Conservation (phyloP, 1,140 invertebrate genomes). For the Leptonema lineaticorne region DNA sequence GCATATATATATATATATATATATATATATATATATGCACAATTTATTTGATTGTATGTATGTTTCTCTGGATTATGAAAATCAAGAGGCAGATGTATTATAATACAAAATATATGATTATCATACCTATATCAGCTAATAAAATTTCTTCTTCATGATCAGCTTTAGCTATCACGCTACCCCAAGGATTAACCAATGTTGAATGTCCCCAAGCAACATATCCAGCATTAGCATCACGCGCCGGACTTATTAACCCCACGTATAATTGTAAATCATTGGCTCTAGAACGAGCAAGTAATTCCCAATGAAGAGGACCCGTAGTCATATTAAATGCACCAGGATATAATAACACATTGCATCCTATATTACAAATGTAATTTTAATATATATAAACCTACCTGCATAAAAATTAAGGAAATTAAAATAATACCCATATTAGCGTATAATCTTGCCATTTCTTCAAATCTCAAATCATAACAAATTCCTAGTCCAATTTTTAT, state of each 20-base stretch:
- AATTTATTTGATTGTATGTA: too few relatives aligned
- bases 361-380: conserved; percentile 52
- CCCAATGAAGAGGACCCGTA: conserved; percentile 92
- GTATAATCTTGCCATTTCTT: conserved; percentile 85
- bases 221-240: conserved; percentile 66
- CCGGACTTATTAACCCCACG: conserved; percentile 75
- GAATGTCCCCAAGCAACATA: conserved; percentile 92
- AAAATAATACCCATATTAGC: conserved; percentile 64
- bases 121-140: conserved; percentile 66
- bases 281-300: conserved; percentile 74
- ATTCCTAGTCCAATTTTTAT: conserved; percentile 89
- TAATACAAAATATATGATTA: neutral
- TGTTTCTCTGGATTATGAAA: neutral
- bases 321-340: conserved; percentile 96
- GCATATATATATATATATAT: neutral
- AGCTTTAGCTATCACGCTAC: conserved; percentile 70
- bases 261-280: conserved; percentile 88
- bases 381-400: neutral
- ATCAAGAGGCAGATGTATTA: too few relatives aligned
- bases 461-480: conserved; percentile 93
- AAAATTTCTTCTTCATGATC: conserved; percentile 72
- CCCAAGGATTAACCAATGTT: conserved; percentile 85
- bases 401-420: neutral
- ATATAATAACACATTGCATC: conserved; percentile 83
- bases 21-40: too few relatives aligned